Evolutionary conservation across 2,797 vertebrate genomes (phyloP).

Genomic region (Phrynocephalus guinanensis): DNA sequence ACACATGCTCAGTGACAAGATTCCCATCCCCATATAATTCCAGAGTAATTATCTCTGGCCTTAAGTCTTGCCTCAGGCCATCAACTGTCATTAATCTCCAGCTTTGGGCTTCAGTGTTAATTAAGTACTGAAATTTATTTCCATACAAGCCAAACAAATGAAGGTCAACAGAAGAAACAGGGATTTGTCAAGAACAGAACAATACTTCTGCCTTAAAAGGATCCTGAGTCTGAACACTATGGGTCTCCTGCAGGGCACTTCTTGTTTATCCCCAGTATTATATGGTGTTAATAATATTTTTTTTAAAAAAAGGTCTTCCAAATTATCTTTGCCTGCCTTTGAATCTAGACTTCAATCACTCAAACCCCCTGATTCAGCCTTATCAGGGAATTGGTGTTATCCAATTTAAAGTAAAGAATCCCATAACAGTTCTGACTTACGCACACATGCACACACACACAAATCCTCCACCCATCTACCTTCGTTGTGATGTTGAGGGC

Average conservation of each 20-base stretch:
- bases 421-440: background rate
- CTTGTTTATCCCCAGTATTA: background rate
- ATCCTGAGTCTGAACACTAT: background rate
- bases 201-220: conserved; percentile 1
- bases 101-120: conserved; percentile 43
- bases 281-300: background rate
- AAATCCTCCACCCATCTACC: too few relatives aligned
- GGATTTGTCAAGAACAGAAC: conserved; percentile 43
- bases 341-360: background rate
- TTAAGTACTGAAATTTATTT: conserved; percentile 53
- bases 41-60: conserved; percentile 51
- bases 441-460: too few relatives aligned
- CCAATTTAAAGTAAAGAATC: background rate
- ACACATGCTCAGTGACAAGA: conserved; percentile 46
- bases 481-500: background rate
- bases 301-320: background rate
- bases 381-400: background rate
- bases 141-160: conserved; percentile 56
- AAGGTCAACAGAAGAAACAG: conserved; percentile 51
- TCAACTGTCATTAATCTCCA: conserved; percentile 61
- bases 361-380: background rate
- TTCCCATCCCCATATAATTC: conserved; percentile 51
- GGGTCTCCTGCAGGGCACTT: background rate
- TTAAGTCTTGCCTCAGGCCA: conserved; percentile 45
- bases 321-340: background rate